Percentiles rank a stretch among this genome's conserved stretches.
Conservation (phyloP, 2,797 vertebrate genomes). For the Poeciliopsis gracilis region DNA sequence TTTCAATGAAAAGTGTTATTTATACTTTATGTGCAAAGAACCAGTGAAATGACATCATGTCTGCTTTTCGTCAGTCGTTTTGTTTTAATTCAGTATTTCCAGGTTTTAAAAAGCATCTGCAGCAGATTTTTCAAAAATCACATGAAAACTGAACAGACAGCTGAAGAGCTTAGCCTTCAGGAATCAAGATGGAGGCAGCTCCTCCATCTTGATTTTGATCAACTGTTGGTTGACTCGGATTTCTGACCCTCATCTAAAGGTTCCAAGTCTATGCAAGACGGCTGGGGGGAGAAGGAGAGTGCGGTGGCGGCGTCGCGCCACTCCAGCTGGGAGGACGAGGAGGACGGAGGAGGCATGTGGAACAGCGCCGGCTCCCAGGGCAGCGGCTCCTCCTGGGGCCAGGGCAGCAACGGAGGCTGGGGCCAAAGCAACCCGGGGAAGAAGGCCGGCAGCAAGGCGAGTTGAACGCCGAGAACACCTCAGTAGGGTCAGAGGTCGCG, state of each 20-base stretch:
- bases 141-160: too few relatives aligned
- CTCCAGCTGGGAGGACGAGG: slow-evolving; percentile 97
- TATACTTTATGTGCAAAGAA: too few relatives aligned
- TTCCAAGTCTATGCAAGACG: slow-evolving; percentile 99
- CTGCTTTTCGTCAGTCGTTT: too few relatives aligned
- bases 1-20: too few relatives aligned
- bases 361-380: slow-evolving; percentile 96
- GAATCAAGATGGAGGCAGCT: too few relatives aligned
- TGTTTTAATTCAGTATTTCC: too few relatives aligned
- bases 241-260: slow-evolving; percentile 71
- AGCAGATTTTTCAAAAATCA: too few relatives aligned
- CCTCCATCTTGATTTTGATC: background rate
- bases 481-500: too few relatives aligned
- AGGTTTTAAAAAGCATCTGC: too few relatives aligned
- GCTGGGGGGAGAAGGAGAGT: slow-evolving; percentile 94
- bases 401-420: slow-evolving; percentile 86
- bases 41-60: too few relatives aligned
- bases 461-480: background rate
- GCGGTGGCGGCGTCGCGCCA: slow-evolving; percentile 91
- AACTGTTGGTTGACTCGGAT: background rate
- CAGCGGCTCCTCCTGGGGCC: slow-evolving; percentile 95
- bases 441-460: slow-evolving; percentile 92
- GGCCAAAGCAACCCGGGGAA: slow-evolving; percentile 89
- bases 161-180: too few relatives aligned
- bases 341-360: slow-evolving; percentile 94